Base-by-base conservation (phyloP, 2,888 invertebrate genomes). In the Tromatobia lineatoria region DNA sequence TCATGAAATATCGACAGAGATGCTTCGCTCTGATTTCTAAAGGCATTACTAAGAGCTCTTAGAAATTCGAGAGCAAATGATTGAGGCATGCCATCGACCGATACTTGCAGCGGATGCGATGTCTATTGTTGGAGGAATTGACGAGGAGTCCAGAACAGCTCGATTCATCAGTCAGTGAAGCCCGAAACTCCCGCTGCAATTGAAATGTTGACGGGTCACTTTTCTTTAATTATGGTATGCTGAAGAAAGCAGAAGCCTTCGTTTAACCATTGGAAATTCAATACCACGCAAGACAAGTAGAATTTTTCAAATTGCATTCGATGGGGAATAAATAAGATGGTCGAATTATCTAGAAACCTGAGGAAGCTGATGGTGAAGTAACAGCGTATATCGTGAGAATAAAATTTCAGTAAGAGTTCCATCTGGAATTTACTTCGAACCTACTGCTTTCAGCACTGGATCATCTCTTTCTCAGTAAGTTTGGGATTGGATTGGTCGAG, bases 31-130 rank as follows among this genome's bases (percentile, higher is more conserved):
- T 29, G 69, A 29, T 8, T 29, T 23, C 20, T 38, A 20, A 23
- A 18, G 23, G n/a, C 13, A 54, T 29, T 15, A 34, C n/a, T 13
- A 42, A 54, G 18, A 57, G 54, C 54, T 23, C 38, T 54, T 54
- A 18, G 54, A 20, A 38, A 71, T 54, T 71, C 71, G n/a, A 54
- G 38, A 57, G 54, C 71, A 23, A 71, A 42, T 71, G 54, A 71
- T 54, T 57, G 20, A 38, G 54, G 54, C 8, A 11, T n/a, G 29
- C 52, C 52, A 52, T 8, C 18, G 20, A 52, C 3, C 7, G 18
- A 34, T 47, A 67, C 15, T 67, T 45, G 25, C 69, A 15, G 18
- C 29, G 29, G 29, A 69, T 2, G 52, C 69, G 66, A 67, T 18
- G 6, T 10, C 29, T 59, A 54, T 20, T 29, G 67, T 23, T 8